Evolutionary conservation across 2,797 vertebrate genomes (phyloP), one percentile per base, ranked within the genome.

Genomic region (Saxicola maurus): DNA sequence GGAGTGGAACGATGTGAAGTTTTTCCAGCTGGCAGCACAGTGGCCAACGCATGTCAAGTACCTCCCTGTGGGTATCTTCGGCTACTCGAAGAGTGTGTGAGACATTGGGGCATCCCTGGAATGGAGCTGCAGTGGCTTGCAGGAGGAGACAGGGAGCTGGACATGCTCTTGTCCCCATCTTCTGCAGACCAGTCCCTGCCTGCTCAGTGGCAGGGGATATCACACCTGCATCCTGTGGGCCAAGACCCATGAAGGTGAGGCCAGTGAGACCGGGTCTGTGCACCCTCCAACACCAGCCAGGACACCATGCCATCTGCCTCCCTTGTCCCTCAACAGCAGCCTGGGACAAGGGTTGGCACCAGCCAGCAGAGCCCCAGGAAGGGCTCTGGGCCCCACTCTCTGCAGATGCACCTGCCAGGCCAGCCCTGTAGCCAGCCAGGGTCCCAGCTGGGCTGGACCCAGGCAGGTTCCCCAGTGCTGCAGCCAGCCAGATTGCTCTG

Each of bases 1-100:
- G 94, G 98, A 98, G 91, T 98, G 98, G 98, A 98, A 98, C 5
- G 98, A 98, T 40, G 98, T 98, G 74, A 98, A 98, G 97, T 98
- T 98, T 97, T 98, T 98, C 97, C 98, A 98, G 97, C 98, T 98
- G 89, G 98, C 98, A n/a, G 98, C 98, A n/a, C 98, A 98, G 97
- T 98, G 98, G 98, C 98, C 98, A 38, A 98, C 98, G 1, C 98
- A 98, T 1, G 98, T 98, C 95, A 98, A 98, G 96, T 98, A 98
- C 97, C 98, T 98, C 96, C 98, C 98, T 4, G 98, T 98, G 92
- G 98, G 98, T 75, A 98, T 98, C 95, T 98, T 98, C 5, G 98
- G 98, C 91, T 98, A 98, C 96, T 98, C 97, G 0, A 98, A 98
- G 94, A 97, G 96, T 0, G 93, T 95, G 95, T 98, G 98, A 98